A percentile compares a stretch with the other conserved stretches of the same genome.
These are phyloP conservation scores for Drosophila glabriapex DNA, from an alignment of 2,888 invertebrate species.

Conservation along the genomic window DNA sequence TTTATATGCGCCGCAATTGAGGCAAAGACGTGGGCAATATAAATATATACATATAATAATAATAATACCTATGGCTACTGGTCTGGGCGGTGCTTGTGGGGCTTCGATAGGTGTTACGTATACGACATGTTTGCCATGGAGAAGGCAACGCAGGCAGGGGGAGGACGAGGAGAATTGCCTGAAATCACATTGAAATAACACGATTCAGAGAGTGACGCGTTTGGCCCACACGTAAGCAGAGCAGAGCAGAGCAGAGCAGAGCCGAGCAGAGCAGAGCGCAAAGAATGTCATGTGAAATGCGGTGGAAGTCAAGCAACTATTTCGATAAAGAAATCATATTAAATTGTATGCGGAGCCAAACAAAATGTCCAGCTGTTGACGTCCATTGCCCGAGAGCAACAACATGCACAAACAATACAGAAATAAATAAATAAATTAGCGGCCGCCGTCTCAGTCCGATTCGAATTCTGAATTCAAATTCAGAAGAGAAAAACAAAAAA, in stretches of 20 bases:
- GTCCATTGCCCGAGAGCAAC: conserved; percentile 59
- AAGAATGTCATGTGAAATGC: conserved; percentile 62
- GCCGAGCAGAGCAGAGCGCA: no score
- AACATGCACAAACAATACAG: conserved; percentile 43
- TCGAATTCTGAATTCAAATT: conserved; percentile 50
- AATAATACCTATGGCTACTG: conserved; percentile 35
- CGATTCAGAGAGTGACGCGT: conserved; percentile 41
- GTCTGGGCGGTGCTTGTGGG: conserved; percentile 37
- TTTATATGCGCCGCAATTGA: conserved; percentile 61
- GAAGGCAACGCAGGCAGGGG: background rate
- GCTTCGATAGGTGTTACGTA: conserved; percentile 55
- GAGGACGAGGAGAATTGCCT: conserved; percentile 16
- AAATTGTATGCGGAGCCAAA: conserved; percentile 58
- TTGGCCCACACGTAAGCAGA: conserved; percentile 51
- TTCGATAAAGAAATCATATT: conserved; percentile 71
- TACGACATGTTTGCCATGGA: conserved; percentile 34
- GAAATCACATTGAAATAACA: conserved; percentile 23
- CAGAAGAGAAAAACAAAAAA: background rate
- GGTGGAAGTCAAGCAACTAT: conserved; percentile 59
- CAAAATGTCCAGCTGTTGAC: conserved; percentile 76
- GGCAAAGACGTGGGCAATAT: conserved; percentile 52
- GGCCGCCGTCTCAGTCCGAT: conserved; percentile 29
- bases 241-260: background rate
- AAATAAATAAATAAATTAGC: conserved; percentile 75
- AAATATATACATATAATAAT: conserved; percentile 29